Evolutionary conservation across 2,113 vertebrate genomes (phyloP), one percentile per base, ranked within the genome.

Genomic region (Trematocara zebra): DNA sequence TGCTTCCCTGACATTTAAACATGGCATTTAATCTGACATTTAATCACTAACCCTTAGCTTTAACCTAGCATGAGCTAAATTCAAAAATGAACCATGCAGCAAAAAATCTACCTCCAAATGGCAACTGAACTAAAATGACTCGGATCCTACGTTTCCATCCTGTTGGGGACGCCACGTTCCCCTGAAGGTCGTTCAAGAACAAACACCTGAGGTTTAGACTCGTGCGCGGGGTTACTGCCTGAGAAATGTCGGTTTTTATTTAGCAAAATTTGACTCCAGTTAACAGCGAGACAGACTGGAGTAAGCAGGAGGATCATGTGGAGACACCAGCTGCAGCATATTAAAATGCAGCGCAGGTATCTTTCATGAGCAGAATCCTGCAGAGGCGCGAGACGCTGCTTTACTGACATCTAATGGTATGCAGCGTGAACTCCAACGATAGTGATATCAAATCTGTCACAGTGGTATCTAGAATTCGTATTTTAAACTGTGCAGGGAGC

Each of bases 1-100:
- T 85, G 80, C 72, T 59, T 83, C 80, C 15, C 84, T 91, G 87
- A 91, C 88, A 91, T 91, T 84, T 87, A 82, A 49, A 74, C 82
- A 56, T 86, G 93, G 83, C 91, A 93, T 94, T 91, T 92, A 87
- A 80, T 94, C 42, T 92, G 92, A 91, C 87, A 92, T 89, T 90
- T 86, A 91, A 93, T 91, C 90, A 87, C 82, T 69, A 87, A 87
- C 84, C 87, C 81, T 89, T 59, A 72, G 85, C 84, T 85, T 93
- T 87, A 82, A 82, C 67, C 72, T 53, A 28, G 81, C 84, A 84
- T 79, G 78, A 90, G 85, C 83, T 42, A 81, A 81, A 86, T 79
- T 53, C 81, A 72, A 78, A 85, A 86, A 83, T 23, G 78, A 83
- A 84, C 59, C 44, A 76, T 28, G 44, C 76, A 11, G 61, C 76